Conservation (phyloP, 2,113 vertebrate genomes). For the Dipodomys merriami region DNA sequence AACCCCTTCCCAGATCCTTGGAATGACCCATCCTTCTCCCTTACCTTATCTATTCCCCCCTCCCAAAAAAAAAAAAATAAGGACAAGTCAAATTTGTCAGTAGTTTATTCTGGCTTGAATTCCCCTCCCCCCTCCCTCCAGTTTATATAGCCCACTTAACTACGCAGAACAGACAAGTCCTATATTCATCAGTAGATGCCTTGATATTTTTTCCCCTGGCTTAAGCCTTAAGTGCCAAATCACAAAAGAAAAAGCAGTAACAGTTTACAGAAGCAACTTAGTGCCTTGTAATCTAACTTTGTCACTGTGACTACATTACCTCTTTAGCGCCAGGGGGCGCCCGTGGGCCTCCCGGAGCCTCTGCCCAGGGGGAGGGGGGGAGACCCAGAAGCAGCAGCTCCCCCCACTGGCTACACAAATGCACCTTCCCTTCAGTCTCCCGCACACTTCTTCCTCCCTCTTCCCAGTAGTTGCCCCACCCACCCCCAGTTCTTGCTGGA, state of each 20-base stretch:
- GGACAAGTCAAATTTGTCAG: slow-evolving; percentile 84
- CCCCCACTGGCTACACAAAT: slow-evolving; percentile 84
- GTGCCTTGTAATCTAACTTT: slow-evolving; percentile 88
- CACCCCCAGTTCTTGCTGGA: slow-evolving; percentile 61
- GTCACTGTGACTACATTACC: slow-evolving; percentile 92
- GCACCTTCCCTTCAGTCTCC: slow-evolving; percentile 79
- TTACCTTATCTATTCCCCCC: background rate
- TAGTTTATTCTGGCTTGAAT: slow-evolving; percentile 84
- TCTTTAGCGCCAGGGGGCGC: slow-evolving; percentile 91
- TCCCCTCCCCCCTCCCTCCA: slow-evolving; percentile 58
- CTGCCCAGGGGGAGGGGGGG: slow-evolving; percentile 82
- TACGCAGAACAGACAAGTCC: slow-evolving; percentile 80
- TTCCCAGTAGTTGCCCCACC: slow-evolving; percentile 75
- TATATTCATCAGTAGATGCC: slow-evolving; percentile 82
- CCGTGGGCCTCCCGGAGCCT: slow-evolving; percentile 85
- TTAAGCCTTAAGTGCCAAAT: slow-evolving; percentile 91
- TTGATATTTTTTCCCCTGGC: slow-evolving; percentile 68
- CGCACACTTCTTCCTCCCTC: slow-evolving; percentile 47
- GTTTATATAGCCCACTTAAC: slow-evolving; percentile 78
- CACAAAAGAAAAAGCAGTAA: slow-evolving; percentile 89
- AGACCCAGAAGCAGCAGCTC: slow-evolving; percentile 87
- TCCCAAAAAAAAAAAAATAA: slow-evolving; percentile 59
- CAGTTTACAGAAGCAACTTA: slow-evolving; percentile 90
- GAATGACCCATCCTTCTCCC: background rate
- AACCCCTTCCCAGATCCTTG: slow-evolving; percentile 73